These are phyloP conservation scores for Xiphorhynchus elegans DNA, from an alignment of 2,113 vertebrate species.

Conservation along the genomic window DNA sequence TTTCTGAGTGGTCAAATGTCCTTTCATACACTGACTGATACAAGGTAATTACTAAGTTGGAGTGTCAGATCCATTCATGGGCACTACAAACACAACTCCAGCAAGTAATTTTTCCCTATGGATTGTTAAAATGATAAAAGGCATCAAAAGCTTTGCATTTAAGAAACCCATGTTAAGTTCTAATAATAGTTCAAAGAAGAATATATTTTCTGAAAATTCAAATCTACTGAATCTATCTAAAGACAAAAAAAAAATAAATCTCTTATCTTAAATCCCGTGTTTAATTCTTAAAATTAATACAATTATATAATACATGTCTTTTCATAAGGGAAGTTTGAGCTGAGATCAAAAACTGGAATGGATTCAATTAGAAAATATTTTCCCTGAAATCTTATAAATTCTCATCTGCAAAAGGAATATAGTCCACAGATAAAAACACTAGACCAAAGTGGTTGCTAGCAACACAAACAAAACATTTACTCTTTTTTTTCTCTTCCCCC, in stretches of 20 bases:
- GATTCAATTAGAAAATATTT: slow-evolving; percentile 30
- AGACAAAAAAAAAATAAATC: not conserved
- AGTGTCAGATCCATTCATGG: not conserved
- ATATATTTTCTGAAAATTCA: not conserved
- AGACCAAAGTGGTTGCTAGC: slow-evolving; percentile 45
- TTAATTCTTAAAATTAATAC: not conserved
- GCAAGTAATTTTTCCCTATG: not conserved
- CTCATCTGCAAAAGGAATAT: slow-evolving; percentile 1
- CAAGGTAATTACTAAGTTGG: not conserved
- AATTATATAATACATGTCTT: rapidly evolving
- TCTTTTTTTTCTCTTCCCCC: not conserved
- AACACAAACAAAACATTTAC: slow-evolving; percentile 54
- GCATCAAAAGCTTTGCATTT: not conserved
- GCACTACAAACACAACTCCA: not conserved
- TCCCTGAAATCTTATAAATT: not conserved
- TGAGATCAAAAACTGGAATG: not conserved
- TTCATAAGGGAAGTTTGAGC: not conserved
- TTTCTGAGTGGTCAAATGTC: not conserved
- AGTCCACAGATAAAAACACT: not conserved
- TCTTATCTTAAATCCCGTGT: not conserved
- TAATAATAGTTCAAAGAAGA: not conserved
- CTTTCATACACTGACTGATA: not conserved
- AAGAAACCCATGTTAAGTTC: not conserved
- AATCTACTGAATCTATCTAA: not conserved
- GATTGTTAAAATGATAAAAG: not conserved